phyloP scores from a whole-genome alignment of 2,888 invertebrate genomes.

The Cephus pygmeus region DNA sequence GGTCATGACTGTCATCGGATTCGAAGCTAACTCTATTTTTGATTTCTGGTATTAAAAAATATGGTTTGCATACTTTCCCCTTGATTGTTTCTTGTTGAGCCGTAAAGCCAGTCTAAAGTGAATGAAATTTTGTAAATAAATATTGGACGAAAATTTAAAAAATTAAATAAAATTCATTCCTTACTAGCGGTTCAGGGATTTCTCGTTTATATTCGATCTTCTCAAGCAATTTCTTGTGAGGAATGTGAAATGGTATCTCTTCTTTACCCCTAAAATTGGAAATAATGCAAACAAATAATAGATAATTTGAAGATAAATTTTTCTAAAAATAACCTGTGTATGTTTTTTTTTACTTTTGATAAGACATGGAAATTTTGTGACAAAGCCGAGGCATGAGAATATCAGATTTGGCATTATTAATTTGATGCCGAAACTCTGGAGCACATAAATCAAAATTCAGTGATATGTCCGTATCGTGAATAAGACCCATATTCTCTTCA shows the following conservation, averaged over 20 bases:
- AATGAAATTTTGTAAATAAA: conserved; percentile 1
- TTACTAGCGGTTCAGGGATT: conserved; percentile 73
- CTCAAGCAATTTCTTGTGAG: conserved; percentile 72
- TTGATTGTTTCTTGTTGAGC: conserved; percentile 67
- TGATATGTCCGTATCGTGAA: neutral
- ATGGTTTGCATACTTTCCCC: conserved; percentile 56
- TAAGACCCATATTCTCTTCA: neutral
- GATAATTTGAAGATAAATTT: neutral
- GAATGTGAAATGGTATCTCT: conserved; percentile 71
- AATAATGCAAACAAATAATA: neutral
- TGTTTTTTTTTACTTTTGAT: conserved; percentile 11
- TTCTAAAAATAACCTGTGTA: neutral
- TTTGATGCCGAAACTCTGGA: conserved; percentile 16
- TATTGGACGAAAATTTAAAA: conserved; percentile 13
- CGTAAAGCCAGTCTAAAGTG: conserved; percentile 69
- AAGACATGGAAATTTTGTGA: conserved; percentile 20
- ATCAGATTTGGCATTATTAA: conserved; percentile 3
- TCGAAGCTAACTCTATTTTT: conserved; percentile 8
- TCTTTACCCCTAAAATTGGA: conserved; percentile 40
- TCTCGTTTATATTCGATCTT: conserved; percentile 72
- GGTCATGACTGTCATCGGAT: neutral
- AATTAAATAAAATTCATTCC: conserved; percentile 10
- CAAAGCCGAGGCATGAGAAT: conserved; percentile 19
- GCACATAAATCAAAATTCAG: neutral
- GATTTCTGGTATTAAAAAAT: conserved; percentile 15